Conservation (phyloP, 30 jellyfish, hydroid and myxozoan genomes). For the Morbakka virulenta region DNA sequence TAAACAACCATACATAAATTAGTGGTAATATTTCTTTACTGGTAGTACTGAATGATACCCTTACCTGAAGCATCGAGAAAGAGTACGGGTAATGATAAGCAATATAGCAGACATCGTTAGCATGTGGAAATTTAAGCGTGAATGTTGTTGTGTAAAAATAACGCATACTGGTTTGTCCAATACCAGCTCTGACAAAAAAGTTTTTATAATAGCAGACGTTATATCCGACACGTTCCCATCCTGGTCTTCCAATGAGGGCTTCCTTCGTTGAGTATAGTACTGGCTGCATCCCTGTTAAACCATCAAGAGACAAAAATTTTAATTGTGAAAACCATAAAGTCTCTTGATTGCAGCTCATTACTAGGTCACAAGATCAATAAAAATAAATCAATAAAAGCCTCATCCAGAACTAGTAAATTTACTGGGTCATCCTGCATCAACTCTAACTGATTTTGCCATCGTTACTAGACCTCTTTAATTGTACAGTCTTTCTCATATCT, state of each 20-base stretch:
- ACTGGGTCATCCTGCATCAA: too few species aligned
- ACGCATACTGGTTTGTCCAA: conserved; percentile 28
- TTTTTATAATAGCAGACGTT: conserved; percentile 87
- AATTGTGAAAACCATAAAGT: background rate
- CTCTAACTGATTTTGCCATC: too few species aligned
- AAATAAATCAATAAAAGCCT: too few species aligned
- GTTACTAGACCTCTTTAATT: too few species aligned
- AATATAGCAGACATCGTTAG: conserved; percentile 79
- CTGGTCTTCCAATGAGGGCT: conserved; percentile 75
- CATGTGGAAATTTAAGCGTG: conserved; percentile 69
- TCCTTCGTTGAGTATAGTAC: conserved; percentile 69
- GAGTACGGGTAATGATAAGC: conserved; percentile 96
- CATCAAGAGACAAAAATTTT: background rate
- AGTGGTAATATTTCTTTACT: too few species aligned
- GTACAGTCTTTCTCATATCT: too few species aligned
- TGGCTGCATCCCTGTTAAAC: conserved; percentile 84
- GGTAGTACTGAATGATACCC: too few species aligned
- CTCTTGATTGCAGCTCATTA: background rate
- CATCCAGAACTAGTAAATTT: too few species aligned
- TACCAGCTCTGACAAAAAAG: conserved; percentile 36
- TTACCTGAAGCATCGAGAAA: conserved; percentile 66
- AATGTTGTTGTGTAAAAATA: conserved; percentile 86
- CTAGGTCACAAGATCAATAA: too few species aligned
- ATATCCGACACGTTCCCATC: conserved; percentile 91
- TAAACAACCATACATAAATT: too few species aligned